phyloP scores from a whole-genome alignment of 2,113 vertebrate species.

The Syngnathus typhle region DNA sequence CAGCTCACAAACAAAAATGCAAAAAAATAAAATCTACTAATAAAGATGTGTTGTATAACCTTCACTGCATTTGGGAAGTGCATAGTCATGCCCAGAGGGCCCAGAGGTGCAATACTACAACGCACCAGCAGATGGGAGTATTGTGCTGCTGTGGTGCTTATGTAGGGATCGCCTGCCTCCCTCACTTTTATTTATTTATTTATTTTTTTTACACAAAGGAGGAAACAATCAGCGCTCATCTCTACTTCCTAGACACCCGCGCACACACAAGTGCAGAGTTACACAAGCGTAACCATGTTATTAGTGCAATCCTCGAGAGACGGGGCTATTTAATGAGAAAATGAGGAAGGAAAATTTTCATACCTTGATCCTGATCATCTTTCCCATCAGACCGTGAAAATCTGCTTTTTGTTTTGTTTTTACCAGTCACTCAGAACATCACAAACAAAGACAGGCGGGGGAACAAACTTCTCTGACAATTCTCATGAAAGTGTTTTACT shows the following conservation, averaged over 20 bases:
- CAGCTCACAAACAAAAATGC: no score
- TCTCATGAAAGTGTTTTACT: no score
- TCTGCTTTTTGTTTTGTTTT: not conserved
- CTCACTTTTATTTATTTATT: conserved; percentile 16
- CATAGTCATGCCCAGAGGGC: conserved; percentile 7
- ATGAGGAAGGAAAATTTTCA: conserved; percentile 61
- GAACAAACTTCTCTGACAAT: no score
- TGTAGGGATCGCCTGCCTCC: not conserved
- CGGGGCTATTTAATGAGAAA: conserved; percentile 67
- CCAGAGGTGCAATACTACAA: conserved; percentile 19
- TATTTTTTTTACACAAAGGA: conserved; percentile 14
- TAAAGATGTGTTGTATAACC: no score
- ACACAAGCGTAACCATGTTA: conserved; percentile 21
- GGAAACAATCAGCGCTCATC: conserved; percentile 12
- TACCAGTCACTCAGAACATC: not conserved
- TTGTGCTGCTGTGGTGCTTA: conserved; percentile 29
- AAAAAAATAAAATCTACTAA: no score
- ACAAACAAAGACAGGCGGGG: not conserved
- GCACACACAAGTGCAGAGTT: not conserved
- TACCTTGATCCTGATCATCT: conserved; percentile 25
- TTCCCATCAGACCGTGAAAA: not conserved
- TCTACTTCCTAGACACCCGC: conserved; percentile 9
- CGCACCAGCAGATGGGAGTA: conserved; percentile 58
- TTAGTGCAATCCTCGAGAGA: conserved; percentile 56
- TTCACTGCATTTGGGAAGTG: no score